Base-by-base conservation (phyloP, 2,888 invertebrate genomes). In the Thymelicus sylvestris region DNA sequence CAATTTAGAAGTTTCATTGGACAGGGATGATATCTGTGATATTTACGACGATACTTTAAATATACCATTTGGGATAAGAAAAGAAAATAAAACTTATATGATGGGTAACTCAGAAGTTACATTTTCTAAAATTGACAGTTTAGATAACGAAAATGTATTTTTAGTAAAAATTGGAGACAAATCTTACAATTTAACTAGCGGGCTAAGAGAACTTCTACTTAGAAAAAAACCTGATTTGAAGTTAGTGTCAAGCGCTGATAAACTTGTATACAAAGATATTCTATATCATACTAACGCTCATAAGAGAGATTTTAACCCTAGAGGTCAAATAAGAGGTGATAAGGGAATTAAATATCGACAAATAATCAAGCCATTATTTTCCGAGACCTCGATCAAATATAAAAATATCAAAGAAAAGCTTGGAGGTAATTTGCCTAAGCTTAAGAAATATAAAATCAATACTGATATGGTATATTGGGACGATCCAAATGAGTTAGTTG, bases 401-500 rank as follows among this genome's bases (percentile, higher is more conserved):
- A 55, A 41, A 50, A 64, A 52, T 12, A 62, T 41, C 55, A 60
- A 24, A 41, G 41, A 41, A 39, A 65, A 66, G 41, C 59, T 60
- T 6, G 15, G 61, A 10, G 61, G 61, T 24, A 67, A 15, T 41
- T 73, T 74, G 52, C 74, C 74, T 44, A 62, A 62, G 61, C 67
- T 74, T 38, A 74, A 74, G 67, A 74, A 72, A 66, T 73, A 62
- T 65, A 68, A 68, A 60, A 62, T 31, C 13, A 72, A 70, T 47
- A 59, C 62, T 47, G 76, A 77, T 72, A 76, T 71, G 7, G 62
- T 79, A 52, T 79, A 79, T 62, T 79, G 75, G 59, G 59, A 60
- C 15, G 74, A 77, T 72, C 76, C 78, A 15, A 79, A 77, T 72
- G 77, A 78, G 71, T 41, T 77, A 52, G 62, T 78, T 44, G 77